Conservation (phyloP, 2,888 invertebrate genomes). For the Platynereis dumerilii region DNA sequence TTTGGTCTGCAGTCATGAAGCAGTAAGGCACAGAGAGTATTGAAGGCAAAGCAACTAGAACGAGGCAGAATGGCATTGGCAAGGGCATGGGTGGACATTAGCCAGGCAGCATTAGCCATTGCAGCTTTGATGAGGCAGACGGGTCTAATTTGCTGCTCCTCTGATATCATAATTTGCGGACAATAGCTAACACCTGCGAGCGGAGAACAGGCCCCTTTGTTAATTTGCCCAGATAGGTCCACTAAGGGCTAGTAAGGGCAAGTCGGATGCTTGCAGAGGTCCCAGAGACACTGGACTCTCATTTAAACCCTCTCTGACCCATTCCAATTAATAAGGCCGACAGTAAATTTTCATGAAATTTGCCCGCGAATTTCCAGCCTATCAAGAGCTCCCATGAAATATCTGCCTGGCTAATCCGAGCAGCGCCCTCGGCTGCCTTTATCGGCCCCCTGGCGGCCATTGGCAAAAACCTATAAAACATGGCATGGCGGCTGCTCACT, state of each 20-base stretch:
- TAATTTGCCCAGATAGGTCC: background rate
- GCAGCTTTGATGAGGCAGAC: too few species aligned
- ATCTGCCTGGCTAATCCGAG: conserved; percentile 14
- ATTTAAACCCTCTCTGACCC: conserved; percentile 13
- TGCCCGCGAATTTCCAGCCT: conserved; percentile 4
- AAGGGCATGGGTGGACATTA: too few species aligned
- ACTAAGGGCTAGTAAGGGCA: too few species aligned
- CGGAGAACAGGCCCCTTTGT: background rate
- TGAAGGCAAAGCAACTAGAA: too few species aligned
- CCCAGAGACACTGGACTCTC: background rate
- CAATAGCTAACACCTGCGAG: conserved; percentile 14
- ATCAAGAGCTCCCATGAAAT: conserved; percentile 22
- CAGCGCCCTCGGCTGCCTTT: conserved; percentile 3
- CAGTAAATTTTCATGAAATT: conserved; percentile 27
- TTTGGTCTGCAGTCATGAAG: too few species aligned
- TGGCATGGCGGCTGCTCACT: conserved; percentile 6
- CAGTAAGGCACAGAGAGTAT: too few species aligned
- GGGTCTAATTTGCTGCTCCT: too few species aligned
- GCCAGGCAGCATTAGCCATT: too few species aligned
- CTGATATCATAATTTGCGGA: conserved; percentile 22
- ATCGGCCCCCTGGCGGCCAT: conserved; percentile 19
- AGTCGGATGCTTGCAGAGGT: too few species aligned
- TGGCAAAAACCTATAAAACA: conserved; percentile 20
- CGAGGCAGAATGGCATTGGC: too few species aligned
- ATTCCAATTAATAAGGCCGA: conserved; percentile 23